phyloP scores from a whole-genome alignment of 2,888 invertebrate genomes.

The Tridacna gigas region DNA sequence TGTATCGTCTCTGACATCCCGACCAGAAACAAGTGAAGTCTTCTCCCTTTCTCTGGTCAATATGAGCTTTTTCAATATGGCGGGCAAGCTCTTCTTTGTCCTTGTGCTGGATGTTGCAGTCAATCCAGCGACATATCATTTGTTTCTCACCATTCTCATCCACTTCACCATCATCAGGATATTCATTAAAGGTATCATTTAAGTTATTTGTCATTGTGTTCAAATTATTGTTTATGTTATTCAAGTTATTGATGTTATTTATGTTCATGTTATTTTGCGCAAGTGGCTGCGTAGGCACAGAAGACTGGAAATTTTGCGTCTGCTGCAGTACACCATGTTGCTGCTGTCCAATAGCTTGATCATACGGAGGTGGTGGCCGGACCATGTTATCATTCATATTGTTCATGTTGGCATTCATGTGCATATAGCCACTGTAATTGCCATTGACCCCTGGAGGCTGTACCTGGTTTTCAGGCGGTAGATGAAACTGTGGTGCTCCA shows the following conservation, averaged over 20 bases:
- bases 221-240: slow-evolving; percentile 67
- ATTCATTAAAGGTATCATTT: slow-evolving; percentile 55
- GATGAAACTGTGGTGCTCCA: slow-evolving; percentile 60
- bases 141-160: slow-evolving; percentile 79
- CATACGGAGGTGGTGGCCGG: slow-evolving; percentile 81
- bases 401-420: slow-evolving; percentile 49
- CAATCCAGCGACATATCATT: slow-evolving; percentile 83
- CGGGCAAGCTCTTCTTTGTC: slow-evolving; percentile 83
- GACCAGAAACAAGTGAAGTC: slow-evolving; percentile 85
- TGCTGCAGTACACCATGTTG: slow-evolving; percentile 43
- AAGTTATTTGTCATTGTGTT: slow-evolving; percentile 61
- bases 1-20: slow-evolving; percentile 82
- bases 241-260: slow-evolving; percentile 67
- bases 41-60: slow-evolving; percentile 84
- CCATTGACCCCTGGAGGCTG: slow-evolving; percentile 62
- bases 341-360: slow-evolving; percentile 71
- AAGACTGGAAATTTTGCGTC: slow-evolving; percentile 64
- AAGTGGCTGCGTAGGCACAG: slow-evolving; percentile 63
- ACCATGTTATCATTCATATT: slow-evolving; percentile 51
- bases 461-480: slow-evolving; percentile 62
- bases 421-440: slow-evolving; percentile 55
- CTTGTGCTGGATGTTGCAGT: slow-evolving; percentile 81
- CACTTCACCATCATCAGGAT: slow-evolving; percentile 67
- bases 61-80: slow-evolving; percentile 84
- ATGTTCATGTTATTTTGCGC: slow-evolving; percentile 59